Base-by-base conservation (phyloP, 2,113 vertebrate genomes). In the Salminus brasiliensis region DNA sequence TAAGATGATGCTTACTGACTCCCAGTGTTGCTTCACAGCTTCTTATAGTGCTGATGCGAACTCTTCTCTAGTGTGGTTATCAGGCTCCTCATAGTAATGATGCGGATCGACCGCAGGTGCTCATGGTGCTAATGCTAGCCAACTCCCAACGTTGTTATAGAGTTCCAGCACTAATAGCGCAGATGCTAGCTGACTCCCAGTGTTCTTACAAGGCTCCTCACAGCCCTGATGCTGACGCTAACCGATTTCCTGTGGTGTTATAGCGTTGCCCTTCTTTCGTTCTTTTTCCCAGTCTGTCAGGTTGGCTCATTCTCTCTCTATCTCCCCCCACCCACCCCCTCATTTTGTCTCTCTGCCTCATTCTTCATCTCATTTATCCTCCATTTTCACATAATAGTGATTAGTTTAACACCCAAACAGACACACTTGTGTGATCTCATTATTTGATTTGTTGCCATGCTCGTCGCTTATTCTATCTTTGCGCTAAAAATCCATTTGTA, bases 361-460 rank as follows among this genome's bases (percentile, higher is more conserved):
- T 55, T 55, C 23, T 25, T 23, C 23, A 25, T 8, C n/a, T 55
- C 52, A 25, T 25, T 55, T 8, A 23, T 25, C 52, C 52, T 25
- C 23, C 52, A 25, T 55, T 55, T 55, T 55, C 9, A 2, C 52
- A 25, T 55, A 55, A 55, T 55, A 55, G n/a, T 55, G 25, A 55
- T 55, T 55, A 7, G 52, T 55, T 55, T 55, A 55, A 55, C 52
- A 55, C 52, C 52, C 52, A 55, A 55, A 55, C 52, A 55, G 52
- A 55, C 52, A 55, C n/a, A 55, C 52, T 55, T 55, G n/a, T 25
- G 52, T 55, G 52, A 55, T 55, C 52, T 55, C 52, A 55, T 55
- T 55, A 55, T 55, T 55, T 55, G 52, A 55, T 55, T 55, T 55
- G 52, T 55, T 55, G 21, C n/a, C 52, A 23, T 55, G n/a, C 23